Percentiles rank a stretch among this genome's conserved stretches.
These are phyloP conservation scores for Bhutanitis thaidina DNA, from an alignment of 2,888 invertebrate species.

Conservation along the genomic window DNA sequence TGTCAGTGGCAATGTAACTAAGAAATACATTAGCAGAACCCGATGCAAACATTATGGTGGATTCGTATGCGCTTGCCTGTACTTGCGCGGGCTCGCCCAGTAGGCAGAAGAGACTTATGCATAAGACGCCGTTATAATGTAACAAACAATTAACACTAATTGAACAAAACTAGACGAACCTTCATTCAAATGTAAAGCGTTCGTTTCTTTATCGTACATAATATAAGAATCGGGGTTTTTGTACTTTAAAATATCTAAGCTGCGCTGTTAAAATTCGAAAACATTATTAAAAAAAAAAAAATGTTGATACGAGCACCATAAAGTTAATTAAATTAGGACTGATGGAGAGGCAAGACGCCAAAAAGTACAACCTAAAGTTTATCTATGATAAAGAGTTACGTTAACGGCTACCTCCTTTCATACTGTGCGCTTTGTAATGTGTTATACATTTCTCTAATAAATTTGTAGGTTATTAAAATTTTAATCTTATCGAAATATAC, in stretches of 20 bases:
- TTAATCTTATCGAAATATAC: neutral
- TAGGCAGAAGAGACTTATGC: too few species aligned
- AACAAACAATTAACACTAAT: too few species aligned
- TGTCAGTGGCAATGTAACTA: too few species aligned
- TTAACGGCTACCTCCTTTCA: neutral
- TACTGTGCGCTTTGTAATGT: neutral
- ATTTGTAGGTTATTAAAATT: neutral
- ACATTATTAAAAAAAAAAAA: neutral
- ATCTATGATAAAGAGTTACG: neutral
- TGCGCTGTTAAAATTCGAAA: neutral
- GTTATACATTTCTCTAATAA: neutral
- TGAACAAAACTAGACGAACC: too few species aligned
- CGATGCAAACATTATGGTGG: too few species aligned
- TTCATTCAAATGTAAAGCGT: too few species aligned
- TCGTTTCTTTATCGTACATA: too few species aligned
- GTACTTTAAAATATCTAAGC: slow-evolving; percentile 11
- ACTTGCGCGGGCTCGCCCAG: too few species aligned
- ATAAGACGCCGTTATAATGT: too few species aligned
- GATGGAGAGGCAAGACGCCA: slow-evolving; percentile 2
- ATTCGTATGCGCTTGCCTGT: too few species aligned
- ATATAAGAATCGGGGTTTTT: neutral
- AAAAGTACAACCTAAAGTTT: slow-evolving; percentile 8
- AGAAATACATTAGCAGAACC: too few species aligned
- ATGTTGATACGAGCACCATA: slow-evolving; percentile 9
- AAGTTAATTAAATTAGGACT: neutral